These are phyloP conservation scores for Heteromormyrus szaboi DNA, from an alignment of 2,797 vertebrate species.

Conservation along the genomic window DNA sequence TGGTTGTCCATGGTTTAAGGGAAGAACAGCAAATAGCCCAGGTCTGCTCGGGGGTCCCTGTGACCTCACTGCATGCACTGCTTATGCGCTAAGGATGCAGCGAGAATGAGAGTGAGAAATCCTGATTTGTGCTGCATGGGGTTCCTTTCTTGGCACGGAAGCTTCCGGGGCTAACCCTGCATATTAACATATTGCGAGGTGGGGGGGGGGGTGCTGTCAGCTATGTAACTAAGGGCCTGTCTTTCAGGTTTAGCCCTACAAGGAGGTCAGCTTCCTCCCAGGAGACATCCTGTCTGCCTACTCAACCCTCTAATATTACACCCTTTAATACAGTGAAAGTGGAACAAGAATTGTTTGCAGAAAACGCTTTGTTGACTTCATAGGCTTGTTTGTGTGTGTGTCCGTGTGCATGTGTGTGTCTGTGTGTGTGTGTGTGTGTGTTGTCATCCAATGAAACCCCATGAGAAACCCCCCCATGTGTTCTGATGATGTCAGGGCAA, in stretches of 20 bases:
- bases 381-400: neutral
- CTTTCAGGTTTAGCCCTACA: neutral
- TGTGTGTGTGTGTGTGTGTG: neutral
- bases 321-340: neutral
- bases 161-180: neutral
- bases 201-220: neutral
- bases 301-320: neutral
- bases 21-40: neutral
- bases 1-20: neutral
- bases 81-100: neutral
- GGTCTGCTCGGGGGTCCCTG: neutral
- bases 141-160: neutral
- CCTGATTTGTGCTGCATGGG: neutral
- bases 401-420: neutral
- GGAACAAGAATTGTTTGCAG: neutral
- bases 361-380: neutral
- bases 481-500: neutral
- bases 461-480: neutral
- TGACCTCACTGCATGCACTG: neutral
- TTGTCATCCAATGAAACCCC: no score
- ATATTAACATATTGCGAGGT: neutral
- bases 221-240: neutral
- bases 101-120: neutral
- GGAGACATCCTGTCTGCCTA: neutral
- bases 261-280: neutral